Percentiles rank a stretch among this genome's conserved stretches.
Evolutionary conservation across 92 coral and sea anemone species (phyloP).

Genomic region (Porites lobata): DNA sequence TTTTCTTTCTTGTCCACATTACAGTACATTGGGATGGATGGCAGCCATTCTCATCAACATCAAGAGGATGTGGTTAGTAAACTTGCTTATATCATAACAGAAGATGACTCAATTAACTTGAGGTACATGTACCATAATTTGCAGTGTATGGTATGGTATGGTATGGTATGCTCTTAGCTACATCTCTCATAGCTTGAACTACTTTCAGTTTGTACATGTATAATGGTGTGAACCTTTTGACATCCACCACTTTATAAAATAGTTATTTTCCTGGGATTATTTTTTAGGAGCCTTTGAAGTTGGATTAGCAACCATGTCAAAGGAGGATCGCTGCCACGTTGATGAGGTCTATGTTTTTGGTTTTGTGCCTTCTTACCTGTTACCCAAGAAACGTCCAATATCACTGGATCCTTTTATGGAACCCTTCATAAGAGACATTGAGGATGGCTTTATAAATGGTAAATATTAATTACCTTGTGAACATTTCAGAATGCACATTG

Average conservation of each 20-base stretch:
- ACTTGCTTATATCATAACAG: background rate
- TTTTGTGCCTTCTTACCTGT: conserved; percentile 49
- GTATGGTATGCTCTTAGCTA: background rate
- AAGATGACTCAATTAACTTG: too few relatives aligned
- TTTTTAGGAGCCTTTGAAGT: conserved; percentile 37
- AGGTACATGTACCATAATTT: too few relatives aligned
- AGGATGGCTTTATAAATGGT: conserved; percentile 32
- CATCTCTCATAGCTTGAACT: too few relatives aligned
- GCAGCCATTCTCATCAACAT: conserved; percentile 71
- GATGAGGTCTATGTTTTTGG: conserved; percentile 39
- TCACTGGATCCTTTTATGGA: conserved; percentile 55
- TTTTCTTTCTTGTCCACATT: background rate
- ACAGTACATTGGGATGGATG: conserved; percentile 77
- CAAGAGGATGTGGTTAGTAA: conserved; percentile 59
- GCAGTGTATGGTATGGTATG: too few relatives aligned
- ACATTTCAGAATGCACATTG: background rate
- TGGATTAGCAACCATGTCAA: conserved; percentile 39
- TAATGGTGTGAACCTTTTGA: background rate
- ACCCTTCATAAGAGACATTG: conserved; percentile 43
- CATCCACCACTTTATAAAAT: background rate
- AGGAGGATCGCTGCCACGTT: conserved; percentile 40
- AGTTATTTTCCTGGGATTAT: background rate
- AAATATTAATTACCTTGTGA: conserved; percentile 16
- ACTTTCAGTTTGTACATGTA: too few relatives aligned
- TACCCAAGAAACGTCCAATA: conserved; percentile 47